Conservation (phyloP, 2,888 invertebrate genomes). For the Galerucella pusilla region DNA sequence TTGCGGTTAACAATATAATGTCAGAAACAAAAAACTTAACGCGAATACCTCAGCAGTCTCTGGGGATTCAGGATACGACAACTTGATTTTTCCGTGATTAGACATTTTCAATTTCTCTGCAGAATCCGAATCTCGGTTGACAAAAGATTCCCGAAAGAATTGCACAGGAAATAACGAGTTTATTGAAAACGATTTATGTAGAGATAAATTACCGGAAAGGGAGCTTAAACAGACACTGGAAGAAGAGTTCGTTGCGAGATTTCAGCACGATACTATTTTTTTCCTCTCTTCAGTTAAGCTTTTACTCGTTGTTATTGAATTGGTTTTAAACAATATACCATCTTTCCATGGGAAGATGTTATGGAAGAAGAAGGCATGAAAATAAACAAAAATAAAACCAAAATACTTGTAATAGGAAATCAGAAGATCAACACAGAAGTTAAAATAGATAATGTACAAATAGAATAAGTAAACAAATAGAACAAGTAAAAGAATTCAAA, state of each 20-base stretch:
- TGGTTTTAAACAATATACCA: no score
- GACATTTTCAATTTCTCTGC: constrained; percentile 1
- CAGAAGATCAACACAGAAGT: no score
- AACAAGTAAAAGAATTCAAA: no score
- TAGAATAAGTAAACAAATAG: no score
- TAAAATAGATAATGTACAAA: no score
- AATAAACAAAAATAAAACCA: no score
- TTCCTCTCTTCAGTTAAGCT: not conserved
- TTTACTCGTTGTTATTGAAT: not conserved
- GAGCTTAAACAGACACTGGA: not conserved
- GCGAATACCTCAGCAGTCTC: not conserved
- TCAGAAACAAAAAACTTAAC: not conserved
- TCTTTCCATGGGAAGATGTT: no score
- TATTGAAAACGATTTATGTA: not conserved
- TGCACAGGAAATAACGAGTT: not conserved
- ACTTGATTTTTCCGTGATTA: not conserved
- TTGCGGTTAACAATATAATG: not conserved
- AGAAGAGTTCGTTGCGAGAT: not conserved
- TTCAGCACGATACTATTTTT: not conserved
- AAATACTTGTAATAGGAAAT: no score
- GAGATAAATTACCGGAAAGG: not conserved
- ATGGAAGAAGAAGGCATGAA: no score
- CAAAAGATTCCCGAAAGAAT: not conserved
- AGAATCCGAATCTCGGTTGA: not conserved
- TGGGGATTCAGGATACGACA: not conserved